phyloP scores from a whole-genome alignment of 2,888 invertebrate species.

The Pheosia gnoma region DNA sequence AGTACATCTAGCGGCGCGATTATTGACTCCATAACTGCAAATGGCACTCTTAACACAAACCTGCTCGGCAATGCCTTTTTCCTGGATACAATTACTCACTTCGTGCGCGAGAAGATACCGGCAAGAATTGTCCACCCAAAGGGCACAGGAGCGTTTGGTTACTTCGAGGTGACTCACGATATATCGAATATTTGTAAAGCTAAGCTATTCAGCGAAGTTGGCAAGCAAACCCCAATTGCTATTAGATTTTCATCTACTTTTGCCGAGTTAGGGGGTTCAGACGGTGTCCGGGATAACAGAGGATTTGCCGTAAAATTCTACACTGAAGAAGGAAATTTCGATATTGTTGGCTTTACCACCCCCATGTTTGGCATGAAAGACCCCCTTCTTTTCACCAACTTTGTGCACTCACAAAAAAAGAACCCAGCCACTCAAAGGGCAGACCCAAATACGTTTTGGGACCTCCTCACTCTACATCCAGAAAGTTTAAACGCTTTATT shows the following conservation, averaged over 20 bases:
- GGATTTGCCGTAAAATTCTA: slow-evolving; percentile 96
- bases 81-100: slow-evolving; percentile 89
- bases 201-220: slow-evolving; percentile 87
- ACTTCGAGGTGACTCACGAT: slow-evolving; percentile 92
- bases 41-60: slow-evolving; percentile 89
- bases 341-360: slow-evolving; percentile 93
- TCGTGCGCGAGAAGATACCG: slow-evolving; percentile 93
- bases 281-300: slow-evolving; percentile 92
- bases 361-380: slow-evolving; percentile 95
- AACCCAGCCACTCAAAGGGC: slow-evolving; percentile 93
- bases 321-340: slow-evolving; percentile 94
- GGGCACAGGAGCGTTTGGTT: slow-evolving; percentile 93
- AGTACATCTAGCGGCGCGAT: slow-evolving; percentile 91
- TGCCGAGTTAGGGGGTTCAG: slow-evolving; percentile 93
- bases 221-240: slow-evolving; percentile 89
- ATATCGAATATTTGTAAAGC: slow-evolving; percentile 90
- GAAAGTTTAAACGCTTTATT: slow-evolving; percentile 92
- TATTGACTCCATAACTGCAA: slow-evolving; percentile 85
- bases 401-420: slow-evolving; percentile 95
- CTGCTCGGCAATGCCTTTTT: slow-evolving; percentile 89
- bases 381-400: slow-evolving; percentile 92
- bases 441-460: slow-evolving; percentile 96
- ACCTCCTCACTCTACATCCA: slow-evolving; percentile 92
- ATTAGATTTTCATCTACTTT: slow-evolving; percentile 91
- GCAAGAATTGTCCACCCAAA: slow-evolving; percentile 96